Evolutionary conservation across 53 echinoderm and acorn worm species (phyloP).

Genomic region (Astropecten irregularis): DNA sequence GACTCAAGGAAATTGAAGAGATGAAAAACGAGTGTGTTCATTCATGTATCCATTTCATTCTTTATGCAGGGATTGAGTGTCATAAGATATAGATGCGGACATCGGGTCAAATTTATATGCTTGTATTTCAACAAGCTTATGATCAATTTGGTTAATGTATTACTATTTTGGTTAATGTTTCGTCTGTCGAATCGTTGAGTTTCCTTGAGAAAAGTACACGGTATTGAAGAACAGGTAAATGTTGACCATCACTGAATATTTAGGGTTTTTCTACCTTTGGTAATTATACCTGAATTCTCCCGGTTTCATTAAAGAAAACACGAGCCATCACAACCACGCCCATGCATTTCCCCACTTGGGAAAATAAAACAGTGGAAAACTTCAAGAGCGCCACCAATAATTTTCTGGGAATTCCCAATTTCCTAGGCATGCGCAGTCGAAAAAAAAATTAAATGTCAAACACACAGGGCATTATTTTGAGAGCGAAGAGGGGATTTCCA

Average conservation of each 20-base stretch:
- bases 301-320: background rate
- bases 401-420: constrained; percentile 9
- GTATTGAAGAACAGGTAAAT: too few species aligned
- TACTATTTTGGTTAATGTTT: too few species aligned
- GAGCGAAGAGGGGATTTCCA: background rate
- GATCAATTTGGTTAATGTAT: too few species aligned
- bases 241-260: background rate
- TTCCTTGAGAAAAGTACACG: too few species aligned
- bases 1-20: too few species aligned
- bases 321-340: background rate
- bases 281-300: background rate
- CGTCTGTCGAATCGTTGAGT: too few species aligned
- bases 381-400: background rate
- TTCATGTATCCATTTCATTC: too few species aligned
- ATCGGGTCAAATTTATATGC: too few species aligned
- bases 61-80: too few species aligned
- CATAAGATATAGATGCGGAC: too few species aligned
- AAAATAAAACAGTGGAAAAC: background rate
- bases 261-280: background rate
- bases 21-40: too few species aligned
- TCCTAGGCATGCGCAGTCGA: background rate
- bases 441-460: background rate
- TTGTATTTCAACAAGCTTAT: too few species aligned
- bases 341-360: background rate
- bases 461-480: background rate